Percentiles rank a stretch among this genome's conserved stretches.
Conservation (phyloP, 2,797 vertebrate species). For the Channallabes apus region DNA sequence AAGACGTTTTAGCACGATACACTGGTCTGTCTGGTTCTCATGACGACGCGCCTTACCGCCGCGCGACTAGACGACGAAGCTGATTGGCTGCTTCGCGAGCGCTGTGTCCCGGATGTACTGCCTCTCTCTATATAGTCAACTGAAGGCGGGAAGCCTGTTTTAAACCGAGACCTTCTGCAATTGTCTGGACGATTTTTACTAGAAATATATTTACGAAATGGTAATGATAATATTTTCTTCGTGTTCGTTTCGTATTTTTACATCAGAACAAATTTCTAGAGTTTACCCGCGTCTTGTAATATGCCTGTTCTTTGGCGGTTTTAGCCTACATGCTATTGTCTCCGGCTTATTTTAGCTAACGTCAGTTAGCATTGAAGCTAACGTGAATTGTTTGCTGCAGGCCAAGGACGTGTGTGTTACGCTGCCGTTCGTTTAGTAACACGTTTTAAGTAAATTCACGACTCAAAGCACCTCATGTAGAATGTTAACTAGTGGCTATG, state of each 20-base stretch:
- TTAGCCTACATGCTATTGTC: constrained; percentile 26
- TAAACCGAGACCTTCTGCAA: constrained; percentile 45
- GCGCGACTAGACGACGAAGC: not conserved
- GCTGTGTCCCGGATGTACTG: constrained; percentile 65
- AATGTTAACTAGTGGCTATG: not conserved
- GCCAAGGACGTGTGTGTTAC: not conserved
- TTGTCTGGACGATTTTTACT: not conserved
- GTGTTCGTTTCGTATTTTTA: no score
- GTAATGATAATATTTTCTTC: constrained; percentile 8
- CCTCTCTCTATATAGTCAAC: constrained; percentile 45
- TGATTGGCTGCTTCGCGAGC: constrained; percentile 57
- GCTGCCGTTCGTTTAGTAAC: no score
- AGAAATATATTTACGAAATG: constrained; percentile 21
- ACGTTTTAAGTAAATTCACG: not conserved
- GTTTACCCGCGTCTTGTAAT: not conserved
- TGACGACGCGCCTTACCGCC: not conserved
- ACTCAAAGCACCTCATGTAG: not conserved
- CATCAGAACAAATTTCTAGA: not conserved
- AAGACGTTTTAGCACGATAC: no score
- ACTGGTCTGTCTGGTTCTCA: not conserved
- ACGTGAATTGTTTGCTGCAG: constrained; percentile 2
- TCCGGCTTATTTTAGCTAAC: constrained; percentile 3
- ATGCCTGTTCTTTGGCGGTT: not conserved
- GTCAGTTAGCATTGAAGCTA: constrained; percentile 15
- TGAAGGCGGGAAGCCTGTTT: constrained; percentile 64